Evolutionary conservation across 2,113 vertebrate species (phyloP), one percentile per base, ranked within the genome.

Genomic region (Protobothrops flavoviridis): DNA sequence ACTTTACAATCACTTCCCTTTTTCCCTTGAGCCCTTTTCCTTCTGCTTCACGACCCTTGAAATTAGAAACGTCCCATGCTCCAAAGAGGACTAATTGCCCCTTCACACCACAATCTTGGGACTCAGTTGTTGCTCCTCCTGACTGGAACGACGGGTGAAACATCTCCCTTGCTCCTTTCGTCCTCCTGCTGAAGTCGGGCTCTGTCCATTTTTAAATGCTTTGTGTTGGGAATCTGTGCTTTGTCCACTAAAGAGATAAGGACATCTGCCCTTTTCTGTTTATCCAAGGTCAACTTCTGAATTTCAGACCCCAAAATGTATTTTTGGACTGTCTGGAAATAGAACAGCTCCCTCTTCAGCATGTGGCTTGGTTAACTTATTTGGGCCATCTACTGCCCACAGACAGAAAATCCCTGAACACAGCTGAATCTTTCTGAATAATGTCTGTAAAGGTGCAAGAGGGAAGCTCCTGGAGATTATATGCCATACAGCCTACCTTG

Each of bases 21-120:
- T 93, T 93, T 94, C 92, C 95, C 95, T 90, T 0, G 93, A 90
- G 94, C 48, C 91, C 95, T 95, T 93, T 94, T 43, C 86, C 95
- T 96, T 89, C 93, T 88, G 2, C 39, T 95, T 95, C 87, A 91
- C 74, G 88, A 45, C 85, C 92, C 92, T 92, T 95, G 53, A n/a
- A 85, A 92, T 95, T 93, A 93, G 85, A 95, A 96, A 90, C 88
- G 85, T 93, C 94, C 95, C 0, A 0, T 43, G 95, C 91, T 94
- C 10, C 92, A 15, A 24, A 95, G 94, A 93, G 94, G 95, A 93
- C 96, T 94, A 93, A 0, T 21, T 12, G 0, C 94, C 93, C 64
- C 90, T 91, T 45, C 52, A 87, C 91, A 59, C 91, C 90, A 92
- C 95, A 86, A 7, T 89, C 93, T 94, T 86, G 85, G 91, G 45